Conservation (phyloP, 2,888 invertebrate species). For the Tortrix viridana region DNA sequence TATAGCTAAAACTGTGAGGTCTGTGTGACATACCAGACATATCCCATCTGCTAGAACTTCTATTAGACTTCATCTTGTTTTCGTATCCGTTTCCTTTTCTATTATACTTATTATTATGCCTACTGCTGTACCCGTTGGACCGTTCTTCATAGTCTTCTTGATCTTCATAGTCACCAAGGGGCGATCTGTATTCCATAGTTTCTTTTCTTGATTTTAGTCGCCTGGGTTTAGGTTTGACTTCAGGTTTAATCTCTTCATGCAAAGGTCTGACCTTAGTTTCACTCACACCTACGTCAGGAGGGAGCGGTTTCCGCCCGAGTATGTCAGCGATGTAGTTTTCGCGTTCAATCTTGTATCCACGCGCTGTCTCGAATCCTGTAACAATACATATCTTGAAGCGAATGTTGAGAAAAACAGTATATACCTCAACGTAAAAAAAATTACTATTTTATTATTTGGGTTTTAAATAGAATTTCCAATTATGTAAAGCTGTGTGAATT, state of each 20-base stretch:
- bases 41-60: constrained; percentile 29
- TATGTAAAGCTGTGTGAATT: too few relatives aligned
- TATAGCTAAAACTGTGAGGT: constrained; percentile 51
- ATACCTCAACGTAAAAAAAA: too few relatives aligned
- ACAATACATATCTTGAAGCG: constrained; percentile 42
- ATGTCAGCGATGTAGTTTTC: constrained; percentile 80
- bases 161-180: constrained; percentile 41
- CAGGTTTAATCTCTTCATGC: constrained; percentile 24
- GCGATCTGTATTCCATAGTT: constrained; percentile 44
- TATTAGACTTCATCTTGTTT: constrained; percentile 5
- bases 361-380: constrained; percentile 86
- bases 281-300: constrained; percentile 52
- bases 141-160: constrained; percentile 43
- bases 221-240: not conserved
- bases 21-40: constrained; percentile 38
- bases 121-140: constrained; percentile 1
- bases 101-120: constrained; percentile 5
- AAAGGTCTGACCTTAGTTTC: constrained; percentile 51
- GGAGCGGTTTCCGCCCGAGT: constrained; percentile 51
- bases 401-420: not conserved
- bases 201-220: constrained; percentile 7
- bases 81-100: not conserved
- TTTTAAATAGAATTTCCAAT: too few relatives aligned
- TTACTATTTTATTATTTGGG: not conserved
- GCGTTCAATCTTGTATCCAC: constrained; percentile 88